Conservation (phyloP, 2,113 vertebrate genomes). For the Brachypodius melanocephalos region DNA sequence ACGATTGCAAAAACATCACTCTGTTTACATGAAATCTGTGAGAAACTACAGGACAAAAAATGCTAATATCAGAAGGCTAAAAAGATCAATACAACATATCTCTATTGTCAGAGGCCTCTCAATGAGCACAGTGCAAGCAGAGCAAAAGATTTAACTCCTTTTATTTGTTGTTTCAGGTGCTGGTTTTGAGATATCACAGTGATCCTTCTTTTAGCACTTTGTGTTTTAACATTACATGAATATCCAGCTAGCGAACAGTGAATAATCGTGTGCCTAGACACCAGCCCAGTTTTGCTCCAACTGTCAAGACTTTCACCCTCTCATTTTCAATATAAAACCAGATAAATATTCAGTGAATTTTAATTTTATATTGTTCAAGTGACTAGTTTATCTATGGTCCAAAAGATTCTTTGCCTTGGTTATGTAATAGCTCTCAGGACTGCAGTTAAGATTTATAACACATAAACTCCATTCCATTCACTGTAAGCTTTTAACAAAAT, state of each 20-base stretch:
- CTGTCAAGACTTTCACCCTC: not conserved
- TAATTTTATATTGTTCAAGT: not conserved
- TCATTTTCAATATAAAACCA: not conserved
- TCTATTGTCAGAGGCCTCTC: not conserved
- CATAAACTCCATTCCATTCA: not conserved
- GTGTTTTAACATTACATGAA: not conserved
- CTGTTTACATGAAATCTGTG: too few relatives aligned
- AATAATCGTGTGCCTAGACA: not conserved
- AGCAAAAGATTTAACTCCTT: not conserved
- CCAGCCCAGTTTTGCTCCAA: rapidly evolving
- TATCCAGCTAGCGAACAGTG: not conserved
- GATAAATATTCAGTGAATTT: not conserved
- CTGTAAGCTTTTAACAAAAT: not conserved
- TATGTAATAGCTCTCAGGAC: not conserved
- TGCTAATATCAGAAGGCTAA: too few relatives aligned
- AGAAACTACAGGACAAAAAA: too few relatives aligned
- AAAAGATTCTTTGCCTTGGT: not conserved
- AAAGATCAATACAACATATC: too few relatives aligned
- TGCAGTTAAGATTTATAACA: not conserved
- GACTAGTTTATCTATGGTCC: not conserved
- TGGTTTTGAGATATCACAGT: not conserved
- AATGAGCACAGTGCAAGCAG: not conserved
- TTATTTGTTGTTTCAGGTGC: not conserved
- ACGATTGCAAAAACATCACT: too few relatives aligned
- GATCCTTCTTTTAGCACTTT: not conserved